Conservation (phyloP, 2,113 vertebrate genomes). For the Oreocharis arfaki region DNA sequence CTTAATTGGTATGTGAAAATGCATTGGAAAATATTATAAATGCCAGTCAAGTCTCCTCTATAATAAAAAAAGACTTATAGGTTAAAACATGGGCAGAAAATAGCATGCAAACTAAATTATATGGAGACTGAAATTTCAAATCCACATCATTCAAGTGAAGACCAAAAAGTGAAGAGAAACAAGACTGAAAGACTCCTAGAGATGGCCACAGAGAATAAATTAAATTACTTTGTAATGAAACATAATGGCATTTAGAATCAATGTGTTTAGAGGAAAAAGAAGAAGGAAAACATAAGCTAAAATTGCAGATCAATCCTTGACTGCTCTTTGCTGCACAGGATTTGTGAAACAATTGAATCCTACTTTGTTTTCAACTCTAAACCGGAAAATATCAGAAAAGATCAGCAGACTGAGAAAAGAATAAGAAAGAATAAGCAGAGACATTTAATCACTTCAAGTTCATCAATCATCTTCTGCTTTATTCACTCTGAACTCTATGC, state of each 20-base stretch:
- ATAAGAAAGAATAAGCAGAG: background rate
- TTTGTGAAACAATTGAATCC: background rate
- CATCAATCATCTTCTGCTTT: background rate
- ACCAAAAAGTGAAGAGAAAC: background rate
- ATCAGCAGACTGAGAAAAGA: background rate
- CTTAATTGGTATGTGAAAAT: background rate
- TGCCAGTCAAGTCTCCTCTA: background rate
- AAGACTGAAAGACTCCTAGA: background rate
- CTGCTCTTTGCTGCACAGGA: background rate
- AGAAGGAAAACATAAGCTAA: background rate
- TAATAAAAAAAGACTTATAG: background rate
- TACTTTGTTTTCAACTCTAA: background rate
- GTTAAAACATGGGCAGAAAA: background rate
- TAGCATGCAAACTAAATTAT: background rate
- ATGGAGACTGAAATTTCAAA: background rate
- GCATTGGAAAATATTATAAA: background rate
- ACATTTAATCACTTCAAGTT: background rate
- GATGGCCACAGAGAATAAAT: background rate
- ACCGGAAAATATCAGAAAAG: background rate
- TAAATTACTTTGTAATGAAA: background rate
- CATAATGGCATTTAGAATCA: background rate
- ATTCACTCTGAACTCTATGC: background rate
- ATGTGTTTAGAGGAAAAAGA: background rate
- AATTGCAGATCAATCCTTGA: background rate
- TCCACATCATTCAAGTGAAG: background rate